Conservation (phyloP, 2,888 invertebrate genomes). For the Eristalinus aeneus region DNA sequence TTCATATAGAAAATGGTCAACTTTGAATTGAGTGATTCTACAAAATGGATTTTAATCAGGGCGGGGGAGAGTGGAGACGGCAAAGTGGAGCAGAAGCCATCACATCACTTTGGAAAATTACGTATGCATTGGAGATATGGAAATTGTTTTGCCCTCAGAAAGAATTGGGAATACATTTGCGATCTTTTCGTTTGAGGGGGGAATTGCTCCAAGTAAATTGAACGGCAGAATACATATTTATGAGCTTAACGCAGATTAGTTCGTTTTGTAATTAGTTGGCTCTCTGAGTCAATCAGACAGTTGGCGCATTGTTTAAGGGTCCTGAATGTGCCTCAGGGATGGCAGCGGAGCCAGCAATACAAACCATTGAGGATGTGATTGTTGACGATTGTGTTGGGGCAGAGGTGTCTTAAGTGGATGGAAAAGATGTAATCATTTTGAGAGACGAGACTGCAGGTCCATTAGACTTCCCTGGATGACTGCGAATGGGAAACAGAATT, state of each 20-base stretch:
- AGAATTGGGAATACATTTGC: not conserved
- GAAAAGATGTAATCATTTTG: no score
- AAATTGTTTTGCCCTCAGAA: not conserved
- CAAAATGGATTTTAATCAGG: not conserved
- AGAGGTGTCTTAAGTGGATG: no score
- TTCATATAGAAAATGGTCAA: not conserved
- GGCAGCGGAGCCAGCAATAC: no score
- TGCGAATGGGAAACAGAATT: no score
- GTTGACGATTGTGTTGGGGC: no score
- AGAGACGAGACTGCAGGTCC: no score
- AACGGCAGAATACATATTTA: not conserved
- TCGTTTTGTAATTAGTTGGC: not conserved
- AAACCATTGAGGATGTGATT: no score
- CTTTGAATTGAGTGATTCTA: not conserved
- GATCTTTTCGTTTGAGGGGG: not conserved
- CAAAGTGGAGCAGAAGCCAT: not conserved
- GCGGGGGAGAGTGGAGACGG: not conserved
- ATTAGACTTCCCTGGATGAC: no score
- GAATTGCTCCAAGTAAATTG: not conserved
- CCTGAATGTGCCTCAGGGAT: no score
- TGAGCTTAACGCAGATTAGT: not conserved
- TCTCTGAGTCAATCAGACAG: no score
- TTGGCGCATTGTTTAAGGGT: no score
- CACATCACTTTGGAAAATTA: not conserved
- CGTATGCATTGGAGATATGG: not conserved